Conservation (phyloP, 2,888 invertebrate species). For the Drosophila affinis region DNA sequence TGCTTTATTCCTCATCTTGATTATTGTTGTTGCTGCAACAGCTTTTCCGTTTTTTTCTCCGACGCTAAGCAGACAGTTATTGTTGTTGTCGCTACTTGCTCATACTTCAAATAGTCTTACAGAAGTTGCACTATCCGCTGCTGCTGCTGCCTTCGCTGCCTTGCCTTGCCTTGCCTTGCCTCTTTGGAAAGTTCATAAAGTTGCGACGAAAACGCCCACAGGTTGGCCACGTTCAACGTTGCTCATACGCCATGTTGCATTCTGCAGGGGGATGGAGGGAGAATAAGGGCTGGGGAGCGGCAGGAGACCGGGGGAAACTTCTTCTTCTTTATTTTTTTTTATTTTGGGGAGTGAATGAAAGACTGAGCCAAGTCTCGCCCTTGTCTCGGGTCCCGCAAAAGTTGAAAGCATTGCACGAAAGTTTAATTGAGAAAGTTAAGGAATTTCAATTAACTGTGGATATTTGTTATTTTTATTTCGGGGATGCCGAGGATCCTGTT, state of each 20-base stretch:
- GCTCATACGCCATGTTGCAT: conserved; percentile 71
- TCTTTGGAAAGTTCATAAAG: conserved; percentile 69
- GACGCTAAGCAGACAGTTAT: conserved; percentile 56
- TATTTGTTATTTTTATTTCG: conserved; percentile 80
- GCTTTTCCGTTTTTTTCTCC: conserved; percentile 3
- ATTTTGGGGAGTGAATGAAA: conserved; percentile 41
- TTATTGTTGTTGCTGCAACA: conserved; percentile 37
- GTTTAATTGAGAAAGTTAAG: conserved; percentile 84
- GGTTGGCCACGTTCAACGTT: conserved; percentile 66
- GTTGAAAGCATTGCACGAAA: conserved; percentile 80
- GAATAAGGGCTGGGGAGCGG: conserved; percentile 6
- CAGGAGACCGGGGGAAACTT: conserved; percentile 17
- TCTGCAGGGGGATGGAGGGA: conserved; percentile 3
- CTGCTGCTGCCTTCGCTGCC: conserved; percentile 22
- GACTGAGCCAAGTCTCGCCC: conserved; percentile 48
- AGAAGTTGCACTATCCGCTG: conserved; percentile 50
- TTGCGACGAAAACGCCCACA: conserved; percentile 74
- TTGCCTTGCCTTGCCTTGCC: neutral
- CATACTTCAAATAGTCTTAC: conserved; percentile 74
- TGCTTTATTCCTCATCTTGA: conserved; percentile 33
- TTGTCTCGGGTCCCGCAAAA: conserved; percentile 51
- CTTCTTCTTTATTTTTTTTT: conserved; percentile 25
- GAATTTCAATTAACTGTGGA: conserved; percentile 84
- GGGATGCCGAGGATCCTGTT: conserved; percentile 42
- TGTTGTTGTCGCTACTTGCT: conserved; percentile 58